Base-by-base conservation (phyloP, 2,113 vertebrate species). In the Pelusios castaneus region DNA sequence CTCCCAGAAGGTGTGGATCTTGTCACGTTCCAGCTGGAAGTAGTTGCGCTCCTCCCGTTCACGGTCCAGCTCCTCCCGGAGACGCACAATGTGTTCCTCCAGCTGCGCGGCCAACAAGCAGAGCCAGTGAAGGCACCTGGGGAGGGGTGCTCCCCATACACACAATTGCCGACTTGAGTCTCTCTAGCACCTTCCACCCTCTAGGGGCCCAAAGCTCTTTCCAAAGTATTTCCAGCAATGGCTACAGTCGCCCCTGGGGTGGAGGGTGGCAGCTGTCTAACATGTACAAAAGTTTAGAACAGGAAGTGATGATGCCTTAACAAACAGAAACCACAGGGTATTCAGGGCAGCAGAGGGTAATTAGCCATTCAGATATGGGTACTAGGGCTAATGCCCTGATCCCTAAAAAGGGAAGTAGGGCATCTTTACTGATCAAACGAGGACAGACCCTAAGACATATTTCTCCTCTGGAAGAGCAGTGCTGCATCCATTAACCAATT, bases 1-100 rank as follows among this genome's bases (percentile, higher is more conserved):
- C 84, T 99, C 98, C 99, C 99, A 99, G 96, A 99, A 99, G 4
- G 97, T 98, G 94, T 99, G 98, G 82, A 99, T 98, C 92, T 98
- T 99, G 95, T 99, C 98, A 1, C 99, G 97, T 93, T 99, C 99
- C 91, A 99, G 96, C 97, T 99, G 99, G 94, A 99, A 99, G 38
- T 99, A 99, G 96, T 99, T 99, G 16, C 99, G 98, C 83, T 99
- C 99, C 85, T 99, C 98, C 55, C 99, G 97, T 85, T 99, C 99
- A 1, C 98, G 97, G 76, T 99, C 99, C 96, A 99, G 98, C 96
- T 99, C 99, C 90, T 99, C 98, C 31, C 98, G 97, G 8, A 99
- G 96, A 1, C 92, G 98, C 2, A 34, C 22, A 1, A 99, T 92
- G 5, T 99, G 98, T 16, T 99, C 98, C 90, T 99, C 98, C 95